phyloP scores from a whole-genome alignment of 2,888 invertebrate species.

The Volucella inflata region DNA sequence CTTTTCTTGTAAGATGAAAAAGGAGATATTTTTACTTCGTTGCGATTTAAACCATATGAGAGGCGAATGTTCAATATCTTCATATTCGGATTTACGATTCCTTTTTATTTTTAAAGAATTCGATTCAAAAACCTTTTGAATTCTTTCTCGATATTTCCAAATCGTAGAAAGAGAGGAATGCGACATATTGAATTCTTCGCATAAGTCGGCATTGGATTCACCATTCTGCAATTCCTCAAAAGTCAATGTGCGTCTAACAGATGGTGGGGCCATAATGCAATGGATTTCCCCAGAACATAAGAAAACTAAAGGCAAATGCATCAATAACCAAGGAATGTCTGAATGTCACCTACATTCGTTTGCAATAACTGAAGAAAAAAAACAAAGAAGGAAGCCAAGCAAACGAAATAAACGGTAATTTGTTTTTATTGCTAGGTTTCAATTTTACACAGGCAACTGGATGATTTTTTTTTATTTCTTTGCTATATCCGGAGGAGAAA shows the following conservation, averaged over 20 bases:
- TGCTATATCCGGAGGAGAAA: background rate
- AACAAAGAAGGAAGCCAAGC: slow-evolving; percentile 17
- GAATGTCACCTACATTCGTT: too few species aligned
- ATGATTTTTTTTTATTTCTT: background rate
- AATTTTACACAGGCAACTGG: slow-evolving; percentile 5
- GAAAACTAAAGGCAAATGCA: background rate
- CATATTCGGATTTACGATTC: too few species aligned
- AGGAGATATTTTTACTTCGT: too few species aligned
- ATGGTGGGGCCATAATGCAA: background rate
- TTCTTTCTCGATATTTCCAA: too few species aligned
- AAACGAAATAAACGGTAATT: slow-evolving; percentile 9
- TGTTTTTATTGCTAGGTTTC: too few species aligned
- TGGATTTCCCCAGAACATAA: slow-evolving; percentile 5
- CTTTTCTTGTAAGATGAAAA: too few species aligned
- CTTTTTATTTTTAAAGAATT: too few species aligned
- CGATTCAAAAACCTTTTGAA: too few species aligned
- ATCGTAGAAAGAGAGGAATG: too few species aligned
- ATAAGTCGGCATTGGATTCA: background rate
- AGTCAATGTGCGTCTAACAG: slow-evolving; percentile 1
- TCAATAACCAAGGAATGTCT: too few species aligned
- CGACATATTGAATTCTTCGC: background rate
- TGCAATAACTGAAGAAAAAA: slow-evolving; percentile 11
- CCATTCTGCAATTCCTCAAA: slow-evolving; percentile 11
- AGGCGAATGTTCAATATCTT: too few species aligned
- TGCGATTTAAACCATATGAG: too few species aligned